Evolutionary conservation across 2,113 vertebrate species (phyloP), one percentile per base, ranked within the genome.

Genomic region (Mus spicilegus): DNA sequence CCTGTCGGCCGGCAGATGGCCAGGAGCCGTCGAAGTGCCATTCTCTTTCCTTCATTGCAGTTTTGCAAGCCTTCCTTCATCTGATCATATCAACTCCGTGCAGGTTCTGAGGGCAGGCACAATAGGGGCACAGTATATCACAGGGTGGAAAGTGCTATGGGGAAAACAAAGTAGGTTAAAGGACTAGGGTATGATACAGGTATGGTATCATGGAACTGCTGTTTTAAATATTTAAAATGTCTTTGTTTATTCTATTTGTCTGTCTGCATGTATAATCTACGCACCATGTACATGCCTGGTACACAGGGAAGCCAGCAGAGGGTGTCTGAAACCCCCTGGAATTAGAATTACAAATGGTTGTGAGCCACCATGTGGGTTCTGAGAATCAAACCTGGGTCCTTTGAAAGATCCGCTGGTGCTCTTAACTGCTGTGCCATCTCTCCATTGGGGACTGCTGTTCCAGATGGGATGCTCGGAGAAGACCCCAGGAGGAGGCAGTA

Each of bases 11-110:
- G 33, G 5, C 61, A 46, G 54, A 39, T n/a, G 51, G 19, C 78
- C 58, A 82, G 61, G 46, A 93, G 3, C 19, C 58, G 8, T n/a
- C 63, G 73, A 75, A 46, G 69, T 76, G n/a, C 42, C 61, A 26
- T 56, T 36, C 58, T 93, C 49, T 69, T 89, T 76, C 88, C 49
- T 28, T 84, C 86, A 63, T 13, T 78, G 96, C 58, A 49, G 70
- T 82, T 87, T 89, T 67, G 87, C 80, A 85, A 22, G 76, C 36
- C 24, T 87, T 91, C 39, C 46, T 65, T 72, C 69, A 39, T 73
- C 65, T 73, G 17, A 30, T 94, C 46, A 56, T 16, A 90, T 51
- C 51, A 33, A 3, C 58, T 72, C 2, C n/a, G 46, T 30, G 46
- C 33, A 82, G 63, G 39, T 22, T 7, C 70, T 69, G 22, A 42